Percentiles rank a stretch among this genome's conserved stretches.
These are phyloP conservation scores for Spheniscus mendiculus DNA, from an alignment of 2,113 vertebrate genomes.

Conservation along the genomic window DNA sequence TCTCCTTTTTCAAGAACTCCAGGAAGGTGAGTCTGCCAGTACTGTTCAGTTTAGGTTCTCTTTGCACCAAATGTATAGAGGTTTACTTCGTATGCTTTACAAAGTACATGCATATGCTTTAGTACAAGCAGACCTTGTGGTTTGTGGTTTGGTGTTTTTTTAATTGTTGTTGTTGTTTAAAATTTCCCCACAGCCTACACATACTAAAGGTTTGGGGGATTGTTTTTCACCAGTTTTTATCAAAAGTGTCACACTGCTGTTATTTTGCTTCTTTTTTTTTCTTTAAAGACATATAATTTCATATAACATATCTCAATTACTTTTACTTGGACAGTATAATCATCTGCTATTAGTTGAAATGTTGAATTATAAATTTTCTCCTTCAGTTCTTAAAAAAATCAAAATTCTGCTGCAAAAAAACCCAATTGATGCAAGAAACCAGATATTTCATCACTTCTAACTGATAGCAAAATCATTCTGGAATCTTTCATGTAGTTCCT, in stretches of 20 bases:
- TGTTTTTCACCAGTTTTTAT: neutral
- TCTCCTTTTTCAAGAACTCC: neutral
- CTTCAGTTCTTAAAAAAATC: neutral
- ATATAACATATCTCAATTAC: fast-evolving
- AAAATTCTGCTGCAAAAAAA: neutral
- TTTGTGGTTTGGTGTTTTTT: neutral
- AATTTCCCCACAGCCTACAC: neutral
- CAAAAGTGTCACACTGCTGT: fast-evolving
- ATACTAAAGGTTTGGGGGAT: neutral
- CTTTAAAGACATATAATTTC: neutral
- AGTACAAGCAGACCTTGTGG: neutral
- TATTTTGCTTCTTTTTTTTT: neutral
- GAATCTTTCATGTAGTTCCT: neutral
- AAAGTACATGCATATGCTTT: fast-evolving
- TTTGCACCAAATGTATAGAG: neutral
- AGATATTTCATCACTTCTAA: neutral
- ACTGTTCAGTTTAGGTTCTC: neutral
- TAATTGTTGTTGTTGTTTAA: neutral
- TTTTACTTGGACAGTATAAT: neutral
- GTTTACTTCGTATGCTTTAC: neutral
- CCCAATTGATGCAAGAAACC: neutral
- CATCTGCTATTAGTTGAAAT: neutral
- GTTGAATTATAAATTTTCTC: neutral
- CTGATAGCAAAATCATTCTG: neutral
- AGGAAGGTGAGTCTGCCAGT: neutral